Base-by-base conservation (phyloP, 2,113 vertebrate genomes). In the Nothobranchius furzeri region DNA sequence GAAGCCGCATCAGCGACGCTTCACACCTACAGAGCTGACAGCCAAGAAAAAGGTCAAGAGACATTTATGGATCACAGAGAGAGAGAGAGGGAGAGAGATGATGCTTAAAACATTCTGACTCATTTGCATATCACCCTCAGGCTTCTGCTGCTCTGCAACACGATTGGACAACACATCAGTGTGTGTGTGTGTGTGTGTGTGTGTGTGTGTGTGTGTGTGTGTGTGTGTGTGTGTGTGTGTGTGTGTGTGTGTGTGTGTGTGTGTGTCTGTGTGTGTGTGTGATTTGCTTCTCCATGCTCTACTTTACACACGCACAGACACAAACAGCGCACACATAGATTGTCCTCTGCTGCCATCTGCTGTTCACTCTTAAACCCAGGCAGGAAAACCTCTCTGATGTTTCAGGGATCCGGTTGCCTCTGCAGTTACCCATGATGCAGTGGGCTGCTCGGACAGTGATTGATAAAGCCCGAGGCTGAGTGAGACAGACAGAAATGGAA, bases 91-190 rank as follows among this genome's bases (percentile, higher is more conserved):
- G 40, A 37, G 42, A 61, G 45, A 46, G 46, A 73, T 45, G 65
- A 48, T 75, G 73, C 70, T 82, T 79, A 84, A 89, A 88, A 82
- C 80, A 60, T 17, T 13, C 5, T 7, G 15, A 25, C 40, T 85
- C 54, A 85, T 87, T 88, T 87, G 82, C 84, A 84, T 87, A 77
- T 78, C 50, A 9, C 75, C 81, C 61, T 54, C 62, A 75, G 70
- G 66, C 73, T 60, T 65, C 57, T 60, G 66, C 65, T 60, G 55
- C 76, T 71, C 70, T 71, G 55, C 53, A 70, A 81, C 36, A 14
- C 15, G 69, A 89, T 82, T 88, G 88, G 80, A 68, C 25, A 59
- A 15, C 57, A 55, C 56, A 4, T 35, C 6, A 40, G 60, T 6
- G 37, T 40, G 37, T 40, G 30, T 8, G 35, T 12, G 64, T 12